Base-by-base conservation (phyloP, 2,113 vertebrate genomes). In the Uropsilus gracilis region DNA sequence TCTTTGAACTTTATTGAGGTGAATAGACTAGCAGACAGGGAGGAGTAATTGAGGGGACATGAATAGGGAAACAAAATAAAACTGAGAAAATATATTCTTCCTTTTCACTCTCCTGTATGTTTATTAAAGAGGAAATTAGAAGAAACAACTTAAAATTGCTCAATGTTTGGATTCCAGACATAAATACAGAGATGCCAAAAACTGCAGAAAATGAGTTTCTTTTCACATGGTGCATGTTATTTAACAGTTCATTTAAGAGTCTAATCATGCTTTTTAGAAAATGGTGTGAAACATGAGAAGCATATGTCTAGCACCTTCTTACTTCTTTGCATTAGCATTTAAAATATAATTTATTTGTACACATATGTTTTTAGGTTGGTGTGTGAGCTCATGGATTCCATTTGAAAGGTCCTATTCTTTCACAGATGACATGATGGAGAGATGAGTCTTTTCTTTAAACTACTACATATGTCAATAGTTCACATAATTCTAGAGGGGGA, bases 1-100 rank as follows among this genome's bases (percentile, higher is more conserved):
- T 91, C 22, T 92, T 72, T 94, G 87, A 97, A 84, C 72, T 96
- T 88, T 53, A 12, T 46, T 94, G 72, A 94, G 90, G 72, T 93
- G 50, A 93, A 46, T 53, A 53, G 46, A 92, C 48, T 46, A 76
- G 53, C 26, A 76, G 28, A 68, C 28, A 64, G 46, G 55, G 71
- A 91, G 64, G 30, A 55, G 5, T 16, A 63, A 88, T 48, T 39
- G 37, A 44, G 48, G 46, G 18, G n/a, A 50, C 8, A 5, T 30
- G 34, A 89, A 59, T 18, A 92, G 83, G 34, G 73, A 89, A 91
- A 84, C 64, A 39, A 6, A 63, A 90, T 84, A 72, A 88, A 86
- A 77, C 16, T 50, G 20, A 86, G 59, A 96, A 95, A 93, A 69
- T 71, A 76, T 3, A 53, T 46, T 42, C 32, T 94, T 86, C 75